Base-by-base conservation (phyloP, 2,888 invertebrate species). In the Tipula confusa region DNA sequence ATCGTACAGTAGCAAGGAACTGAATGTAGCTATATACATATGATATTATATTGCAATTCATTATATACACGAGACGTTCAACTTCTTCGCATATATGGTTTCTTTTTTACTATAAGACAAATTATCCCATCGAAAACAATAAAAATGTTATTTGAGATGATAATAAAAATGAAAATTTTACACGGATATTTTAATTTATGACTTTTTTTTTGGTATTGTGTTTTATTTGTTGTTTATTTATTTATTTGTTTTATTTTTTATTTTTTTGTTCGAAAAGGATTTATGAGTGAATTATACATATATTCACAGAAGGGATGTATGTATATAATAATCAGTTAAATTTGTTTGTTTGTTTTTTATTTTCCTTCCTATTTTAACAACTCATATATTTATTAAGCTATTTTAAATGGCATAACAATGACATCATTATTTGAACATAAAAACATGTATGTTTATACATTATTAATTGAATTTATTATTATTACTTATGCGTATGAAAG, bases 71-170 rank as follows among this genome's bases (percentile, higher is more conserved):
- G n/a, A n/a, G 29, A 31, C 80, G 80, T 81, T 81, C 31, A n/a
- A 81, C 80, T 81, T 81, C 80, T 81, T 31, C 31, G 15, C 31
- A 81, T 81, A 81, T 81, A 29, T 81, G 9, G 38, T 38, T 38
- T 64, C 24, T 24, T 64, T 64, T 64, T 24, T 64, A 64, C 24
- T 64, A 64, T 64, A 64, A 64, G 64, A 64, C 64, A 64, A 64
- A 64, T 64, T 64, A 64, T 64, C 64, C 64, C 64, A 64, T 64
- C 64, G 64, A 64, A 64, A 64, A 64, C 64, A 64, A 64, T 64
- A 64, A 64, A 64, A 64, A 64, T 64, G 64, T 64, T 64, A 64
- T 64, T 64, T 64, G 64, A 64, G 64, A 64, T 64, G 64, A 64
- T 64, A 64, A 64, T 64, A 64, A 64, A 64, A 64, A 64, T 64